Percentiles rank a stretch among this genome's conserved stretches.
phyloP scores from a whole-genome alignment of 2,888 invertebrate genomes.

The Apamea epomidion region DNA sequence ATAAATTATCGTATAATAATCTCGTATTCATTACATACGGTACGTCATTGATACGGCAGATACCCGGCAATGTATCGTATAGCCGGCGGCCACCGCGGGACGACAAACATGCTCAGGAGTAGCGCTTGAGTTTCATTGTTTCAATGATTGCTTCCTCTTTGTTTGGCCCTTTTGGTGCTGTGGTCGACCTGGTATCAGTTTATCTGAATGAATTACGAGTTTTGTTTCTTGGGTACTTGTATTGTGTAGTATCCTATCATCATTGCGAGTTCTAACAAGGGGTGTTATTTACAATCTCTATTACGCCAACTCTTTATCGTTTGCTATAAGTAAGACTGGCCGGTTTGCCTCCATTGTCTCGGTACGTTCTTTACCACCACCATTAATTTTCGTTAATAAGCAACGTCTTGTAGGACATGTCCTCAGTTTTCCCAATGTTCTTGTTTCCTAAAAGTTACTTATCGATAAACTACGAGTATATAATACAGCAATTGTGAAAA shows the following conservation, averaged over 20 bases:
- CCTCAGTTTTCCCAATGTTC: background rate
- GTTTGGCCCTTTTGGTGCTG: background rate
- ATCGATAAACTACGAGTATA: background rate
- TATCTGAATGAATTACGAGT: constrained; percentile 3
- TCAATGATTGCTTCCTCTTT: constrained; percentile 37
- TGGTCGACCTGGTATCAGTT: background rate
- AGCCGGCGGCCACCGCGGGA: background rate
- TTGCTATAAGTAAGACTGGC: background rate
- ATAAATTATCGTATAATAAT: background rate
- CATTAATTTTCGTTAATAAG: background rate
- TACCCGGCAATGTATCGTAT: background rate
- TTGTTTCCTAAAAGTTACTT: background rate
- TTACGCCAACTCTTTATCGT: background rate
- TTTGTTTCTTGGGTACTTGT: background rate
- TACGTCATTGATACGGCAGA: background rate
- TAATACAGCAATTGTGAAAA: background rate
- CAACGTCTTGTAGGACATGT: background rate
- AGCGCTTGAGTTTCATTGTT: constrained; percentile 24
- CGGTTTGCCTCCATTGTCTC: background rate
- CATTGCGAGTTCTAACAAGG: background rate
- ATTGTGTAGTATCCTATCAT: background rate
- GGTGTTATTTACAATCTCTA: background rate
- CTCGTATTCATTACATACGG: background rate
- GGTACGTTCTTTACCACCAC: background rate
- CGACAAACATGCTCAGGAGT: background rate